Base-by-base conservation (phyloP, 2,888 invertebrate species). In the Schrankia costaestrigalis region DNA sequence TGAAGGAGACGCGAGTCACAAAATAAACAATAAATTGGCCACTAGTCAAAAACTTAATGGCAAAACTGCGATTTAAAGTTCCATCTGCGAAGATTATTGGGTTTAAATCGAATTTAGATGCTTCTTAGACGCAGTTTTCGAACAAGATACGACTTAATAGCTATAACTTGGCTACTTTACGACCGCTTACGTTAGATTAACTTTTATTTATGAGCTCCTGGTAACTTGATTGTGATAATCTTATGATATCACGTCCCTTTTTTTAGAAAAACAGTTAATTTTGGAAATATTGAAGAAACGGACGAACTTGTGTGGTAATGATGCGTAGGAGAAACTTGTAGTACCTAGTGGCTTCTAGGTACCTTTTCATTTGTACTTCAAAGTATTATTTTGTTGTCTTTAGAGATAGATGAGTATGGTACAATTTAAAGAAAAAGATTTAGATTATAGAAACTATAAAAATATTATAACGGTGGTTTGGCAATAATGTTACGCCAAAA, bases 51-150 rank as follows among this genome's bases (percentile, higher is more conserved):
- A 65, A 58, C 52, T 57, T 57, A 61, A 61, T 55, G 53, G 48
- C 43, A 42, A 57, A 67, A 61, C 61, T 63, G 51, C 61, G 54
- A 61, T 63, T 63, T 65, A 46, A 61, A 63, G 43, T 67, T 53
- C 65, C 60, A 54, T 54, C 53, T 54, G 38, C 36, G 45, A 43
- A 58, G 54, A 60, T 63, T 62, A 68, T 68, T 65, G 67, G 53
- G 56, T 56, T 55, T 61, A 60, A 60, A 63, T 61, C 67, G 59
- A 54, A 56, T 61, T 57, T 63, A 64, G 56, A 62, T 67, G 67
- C 55, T 50, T 50, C 66, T 68, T 57, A 49, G 51, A 55, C 48
- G 60, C 52, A 56, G 52, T 58, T 58, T n/a, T 46, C 48, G 41
- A 18, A 30, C 33, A 36, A 58, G 52, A 56, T 56, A 46, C 56